Evolutionary conservation across 2,797 vertebrate species (phyloP), one percentile per base, ranked within the genome.

Genomic region (Microcaecilia unicolor): DNA sequence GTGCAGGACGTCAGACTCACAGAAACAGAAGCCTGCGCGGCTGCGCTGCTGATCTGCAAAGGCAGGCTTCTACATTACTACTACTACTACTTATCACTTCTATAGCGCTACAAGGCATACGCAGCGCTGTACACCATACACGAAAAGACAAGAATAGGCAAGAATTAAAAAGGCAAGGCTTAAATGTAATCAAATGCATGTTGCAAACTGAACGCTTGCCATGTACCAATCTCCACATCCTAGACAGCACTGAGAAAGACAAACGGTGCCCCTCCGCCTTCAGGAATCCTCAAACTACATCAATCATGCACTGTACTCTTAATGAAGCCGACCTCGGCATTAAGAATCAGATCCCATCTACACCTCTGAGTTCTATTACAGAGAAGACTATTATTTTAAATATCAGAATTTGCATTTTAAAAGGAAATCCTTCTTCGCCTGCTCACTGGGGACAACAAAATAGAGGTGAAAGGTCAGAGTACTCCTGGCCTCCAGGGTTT

Each of bases 391-490:
- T 53, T 58, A 50, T 59, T 63, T 66, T 50, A 72, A 69, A 64
- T 61, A 66, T 24, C 38, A 54, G 25, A 61, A 60, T 72, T 62
- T 72, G 26, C 41, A 66, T 66, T 70, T 66, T 58, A 37, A 69
- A 48, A 39, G 15, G 7, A 9, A n/a, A 25, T 52, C 24, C 48
- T 47, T 58, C 46, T 61, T 54, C 35, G 15, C 24, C 18, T 52
- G 31, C 18, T n/a, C n/a, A n/a, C n/a, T n/a, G n/a, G n/a, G n/a
- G n/a, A n/a, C n/a, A n/a, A n/a, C n/a, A n/a, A n/a, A n/a, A n/a
- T n/a, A n/a, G n/a, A n/a, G n/a, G n/a, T n/a, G n/a, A n/a, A n/a
- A n/a, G n/a, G n/a, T n/a, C n/a, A n/a, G n/a, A n/a, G n/a, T n/a
- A n/a, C n/a, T n/a, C n/a, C n/a, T n/a, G n/a, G n/a, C n/a, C n/a